Percentiles rank a stretch among this genome's conserved stretches.
phyloP scores from a whole-genome alignment of 2,113 vertebrate species.

The Cercocebus atys region DNA sequence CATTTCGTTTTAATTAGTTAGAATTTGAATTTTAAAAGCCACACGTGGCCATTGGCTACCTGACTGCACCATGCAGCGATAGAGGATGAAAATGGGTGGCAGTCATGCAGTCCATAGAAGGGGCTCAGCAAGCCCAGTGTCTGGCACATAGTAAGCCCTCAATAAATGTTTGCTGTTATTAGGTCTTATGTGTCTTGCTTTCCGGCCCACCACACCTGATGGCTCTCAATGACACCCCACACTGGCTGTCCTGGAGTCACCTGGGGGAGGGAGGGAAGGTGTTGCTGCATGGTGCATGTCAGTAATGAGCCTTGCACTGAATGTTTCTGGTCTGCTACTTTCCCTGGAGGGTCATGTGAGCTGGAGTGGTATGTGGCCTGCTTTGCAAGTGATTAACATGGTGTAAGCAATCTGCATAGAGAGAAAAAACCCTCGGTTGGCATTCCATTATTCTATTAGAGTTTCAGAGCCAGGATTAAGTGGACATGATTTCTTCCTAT shows the following conservation, averaged over 20 bases:
- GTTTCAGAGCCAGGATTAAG: slow-evolving; percentile 85
- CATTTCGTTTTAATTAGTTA: slow-evolving; percentile 18
- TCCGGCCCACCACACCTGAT: slow-evolving; percentile 32
- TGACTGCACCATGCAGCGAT: not conserved
- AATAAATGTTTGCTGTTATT: slow-evolving; percentile 44
- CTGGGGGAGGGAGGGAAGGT: slow-evolving; percentile 53
- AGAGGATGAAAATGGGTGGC: not conserved
- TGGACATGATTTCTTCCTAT: slow-evolving; percentile 88
- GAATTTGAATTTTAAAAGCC: not conserved
- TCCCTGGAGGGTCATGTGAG: slow-evolving; percentile 78
- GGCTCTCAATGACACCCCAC: slow-evolving; percentile 10
- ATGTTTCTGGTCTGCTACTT: slow-evolving; percentile 74
- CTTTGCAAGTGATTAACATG: slow-evolving; percentile 74
- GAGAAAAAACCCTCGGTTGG: slow-evolving; percentile 63
- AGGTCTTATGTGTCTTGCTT: slow-evolving; percentile 41
- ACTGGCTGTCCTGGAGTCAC: slow-evolving; percentile 65
- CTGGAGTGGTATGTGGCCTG: slow-evolving; percentile 65
- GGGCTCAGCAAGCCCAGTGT: not conserved
- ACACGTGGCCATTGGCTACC: not conserved
- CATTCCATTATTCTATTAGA: slow-evolving; percentile 83
- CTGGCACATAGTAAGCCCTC: slow-evolving; percentile 52
- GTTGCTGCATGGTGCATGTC: slow-evolving; percentile 46
- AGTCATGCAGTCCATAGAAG: not conserved
- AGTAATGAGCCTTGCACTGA: slow-evolving; percentile 71
- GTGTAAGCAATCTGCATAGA: slow-evolving; percentile 70